Conservation (phyloP, 2,888 invertebrate species). For the Antheraea assamensis region DNA sequence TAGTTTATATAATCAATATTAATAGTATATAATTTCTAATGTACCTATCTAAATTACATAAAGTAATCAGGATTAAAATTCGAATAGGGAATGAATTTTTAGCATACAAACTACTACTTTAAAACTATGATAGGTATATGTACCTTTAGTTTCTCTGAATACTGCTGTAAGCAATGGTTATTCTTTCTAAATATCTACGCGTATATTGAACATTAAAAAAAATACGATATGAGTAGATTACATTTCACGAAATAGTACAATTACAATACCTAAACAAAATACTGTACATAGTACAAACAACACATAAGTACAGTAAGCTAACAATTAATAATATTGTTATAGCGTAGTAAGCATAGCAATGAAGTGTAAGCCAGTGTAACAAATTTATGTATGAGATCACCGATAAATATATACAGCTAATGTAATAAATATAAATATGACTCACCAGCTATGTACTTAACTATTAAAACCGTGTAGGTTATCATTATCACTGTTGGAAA, state of each 20-base stretch:
- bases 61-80: no score
- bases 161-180: not conserved
- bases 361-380: constrained; percentile 45
- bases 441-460: constrained; percentile 76
- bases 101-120: no score
- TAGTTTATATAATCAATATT: no score
- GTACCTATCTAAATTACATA: no score
- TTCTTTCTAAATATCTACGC: not conserved
- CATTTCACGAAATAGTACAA: not conserved
- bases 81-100: no score
- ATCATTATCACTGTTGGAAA: constrained; percentile 68
- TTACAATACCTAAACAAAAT: not conserved
- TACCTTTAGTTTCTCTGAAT: no score
- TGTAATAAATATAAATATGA: constrained; percentile 82
- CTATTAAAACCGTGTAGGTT: constrained; percentile 77
- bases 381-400: constrained; percentile 76
- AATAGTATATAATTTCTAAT: no score
- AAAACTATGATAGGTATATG: no score
- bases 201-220: not conserved
- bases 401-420: constrained; percentile 74
- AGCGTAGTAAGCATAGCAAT: constrained; percentile 40
- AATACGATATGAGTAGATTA: not conserved
- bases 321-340: constrained; percentile 17
- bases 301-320: constrained; percentile 18
- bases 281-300: constrained; percentile 1